These are phyloP conservation scores for Pristionchus fissidentatus DNA, from an alignment of 2,888 invertebrate genomes.

Conservation along the genomic window DNA sequence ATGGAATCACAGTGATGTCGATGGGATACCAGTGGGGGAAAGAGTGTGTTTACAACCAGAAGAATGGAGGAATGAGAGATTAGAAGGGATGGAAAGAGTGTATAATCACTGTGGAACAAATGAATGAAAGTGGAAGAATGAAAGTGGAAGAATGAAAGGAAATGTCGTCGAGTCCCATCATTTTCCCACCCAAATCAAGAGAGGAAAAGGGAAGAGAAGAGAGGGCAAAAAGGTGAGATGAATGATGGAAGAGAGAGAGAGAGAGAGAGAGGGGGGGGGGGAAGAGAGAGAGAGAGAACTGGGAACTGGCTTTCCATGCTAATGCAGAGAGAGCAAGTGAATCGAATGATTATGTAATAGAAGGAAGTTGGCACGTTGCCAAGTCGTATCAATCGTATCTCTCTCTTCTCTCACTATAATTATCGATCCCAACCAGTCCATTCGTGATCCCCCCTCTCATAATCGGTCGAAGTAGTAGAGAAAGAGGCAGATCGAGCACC, in stretches of 20 bases:
- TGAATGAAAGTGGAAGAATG: background rate
- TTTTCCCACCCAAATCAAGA: too few species aligned
- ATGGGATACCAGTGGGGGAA: too few species aligned
- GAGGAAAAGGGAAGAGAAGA: background rate
- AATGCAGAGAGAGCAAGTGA: background rate
- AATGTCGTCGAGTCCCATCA: too few species aligned
- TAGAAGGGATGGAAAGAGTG: background rate
- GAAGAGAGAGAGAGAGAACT: too few species aligned
- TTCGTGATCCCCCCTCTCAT: background rate
- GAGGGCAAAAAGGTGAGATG: background rate
- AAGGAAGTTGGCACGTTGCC: background rate
- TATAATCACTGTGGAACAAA: constrained; percentile 25
- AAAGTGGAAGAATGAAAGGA: background rate
- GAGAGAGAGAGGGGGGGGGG: background rate
- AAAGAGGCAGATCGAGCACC: background rate
- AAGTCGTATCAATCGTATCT: background rate
- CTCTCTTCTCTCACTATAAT: background rate
- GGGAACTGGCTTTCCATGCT: background rate
- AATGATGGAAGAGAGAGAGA: background rate
- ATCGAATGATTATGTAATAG: constrained; percentile 9
- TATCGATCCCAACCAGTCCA: background rate
- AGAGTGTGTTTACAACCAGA: background rate
- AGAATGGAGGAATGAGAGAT: background rate
- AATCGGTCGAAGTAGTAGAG: background rate
- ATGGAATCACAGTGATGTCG: too few species aligned